A percentile compares a stretch with the other conserved stretches of the same genome.
Conservation (phyloP, 2,113 vertebrate genomes). For the Egretta garzetta region DNA sequence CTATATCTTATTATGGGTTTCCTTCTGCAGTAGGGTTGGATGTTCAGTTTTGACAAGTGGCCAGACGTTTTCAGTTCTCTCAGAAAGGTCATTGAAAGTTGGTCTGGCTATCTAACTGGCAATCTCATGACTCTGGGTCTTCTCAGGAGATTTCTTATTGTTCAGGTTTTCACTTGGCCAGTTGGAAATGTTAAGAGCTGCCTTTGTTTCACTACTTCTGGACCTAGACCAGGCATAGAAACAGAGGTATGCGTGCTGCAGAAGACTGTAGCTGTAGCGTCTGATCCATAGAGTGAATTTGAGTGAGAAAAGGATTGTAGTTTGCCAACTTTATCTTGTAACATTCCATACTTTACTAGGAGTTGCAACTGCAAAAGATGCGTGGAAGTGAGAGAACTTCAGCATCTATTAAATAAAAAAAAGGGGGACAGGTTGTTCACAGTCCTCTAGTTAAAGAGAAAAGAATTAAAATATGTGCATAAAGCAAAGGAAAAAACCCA, state of each 20-base stretch:
- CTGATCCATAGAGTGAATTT: neutral
- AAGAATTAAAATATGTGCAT: neutral
- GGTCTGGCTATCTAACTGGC: constrained; percentile 43
- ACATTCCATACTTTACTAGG: neutral
- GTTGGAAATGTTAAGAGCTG: constrained; percentile 38
- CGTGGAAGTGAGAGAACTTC: neutral
- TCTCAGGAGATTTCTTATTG: constrained; percentile 45
- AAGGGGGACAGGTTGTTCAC: neutral
- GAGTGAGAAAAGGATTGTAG: neutral
- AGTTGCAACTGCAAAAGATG: neutral
- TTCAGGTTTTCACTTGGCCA: constrained; percentile 19
- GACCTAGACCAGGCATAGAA: neutral
- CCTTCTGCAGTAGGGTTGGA: neutral
- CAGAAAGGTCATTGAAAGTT: constrained; percentile 40
- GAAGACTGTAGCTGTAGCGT: neutral
- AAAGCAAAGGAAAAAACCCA: neutral
- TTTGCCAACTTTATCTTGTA: neutral
- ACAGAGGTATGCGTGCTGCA: neutral
- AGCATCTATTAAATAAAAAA: neutral
- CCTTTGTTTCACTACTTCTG: constrained; percentile 23
- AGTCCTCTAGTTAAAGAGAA: neutral
- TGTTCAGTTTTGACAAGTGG: constrained; percentile 55
- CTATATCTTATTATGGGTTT: constrained; percentile 36
- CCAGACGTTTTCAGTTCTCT: constrained; percentile 47
- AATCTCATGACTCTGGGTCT: constrained; percentile 38